Conservation (phyloP, 2,888 invertebrate genomes). For the Candidula unifasciata region DNA sequence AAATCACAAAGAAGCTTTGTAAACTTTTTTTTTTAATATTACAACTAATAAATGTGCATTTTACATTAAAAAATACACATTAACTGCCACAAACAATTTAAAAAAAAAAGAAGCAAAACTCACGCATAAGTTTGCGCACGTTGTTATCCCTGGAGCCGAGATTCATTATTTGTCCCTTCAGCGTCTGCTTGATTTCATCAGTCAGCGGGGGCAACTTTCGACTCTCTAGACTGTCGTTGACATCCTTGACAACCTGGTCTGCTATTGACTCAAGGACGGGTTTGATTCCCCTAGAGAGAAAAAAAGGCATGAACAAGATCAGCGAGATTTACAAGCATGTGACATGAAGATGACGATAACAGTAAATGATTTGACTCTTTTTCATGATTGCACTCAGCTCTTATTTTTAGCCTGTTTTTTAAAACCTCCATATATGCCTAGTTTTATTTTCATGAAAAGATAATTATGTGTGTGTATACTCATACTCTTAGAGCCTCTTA, state of each 20-base stretch:
- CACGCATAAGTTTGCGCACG: constrained; percentile 87
- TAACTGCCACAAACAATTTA: neutral
- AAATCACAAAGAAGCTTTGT: no score
- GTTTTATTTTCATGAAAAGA: no score
- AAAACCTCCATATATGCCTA: no score
- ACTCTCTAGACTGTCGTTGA: constrained; percentile 83
- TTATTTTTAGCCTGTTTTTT: no score
- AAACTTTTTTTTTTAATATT: no score
- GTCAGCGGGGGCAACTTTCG: constrained; percentile 82
- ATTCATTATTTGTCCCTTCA: constrained; percentile 82
- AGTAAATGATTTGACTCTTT: no score
- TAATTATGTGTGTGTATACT: no score
- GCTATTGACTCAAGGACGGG: constrained; percentile 78
- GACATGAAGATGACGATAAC: no score
- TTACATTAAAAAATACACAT: neutral
- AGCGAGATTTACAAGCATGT: no score
- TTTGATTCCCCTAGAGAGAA: constrained; percentile 50
- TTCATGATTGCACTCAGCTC: no score
- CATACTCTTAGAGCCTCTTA: no score
- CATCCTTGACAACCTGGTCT: constrained; percentile 86
- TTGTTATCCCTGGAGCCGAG: constrained; percentile 84
- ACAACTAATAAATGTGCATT: no score
- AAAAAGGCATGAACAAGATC: neutral
- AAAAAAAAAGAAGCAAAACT: constrained; percentile 78
- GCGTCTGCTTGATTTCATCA: constrained; percentile 81